Evolutionary conservation across 2,113 vertebrate species (phyloP).

Genomic region (Ctenomys sociabilis): DNA sequence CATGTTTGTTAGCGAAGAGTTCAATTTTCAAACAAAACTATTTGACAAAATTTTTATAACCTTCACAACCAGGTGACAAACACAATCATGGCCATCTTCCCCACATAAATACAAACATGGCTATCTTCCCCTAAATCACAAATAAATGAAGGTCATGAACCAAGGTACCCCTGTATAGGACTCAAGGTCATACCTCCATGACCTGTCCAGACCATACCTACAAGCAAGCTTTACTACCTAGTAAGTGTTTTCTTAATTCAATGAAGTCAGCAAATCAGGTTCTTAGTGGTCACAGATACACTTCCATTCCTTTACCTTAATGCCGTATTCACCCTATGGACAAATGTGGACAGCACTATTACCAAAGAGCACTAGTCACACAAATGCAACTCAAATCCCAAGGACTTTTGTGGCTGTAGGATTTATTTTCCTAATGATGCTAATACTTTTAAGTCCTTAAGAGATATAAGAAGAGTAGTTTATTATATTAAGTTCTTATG

Average conservation of each 20-base stretch:
- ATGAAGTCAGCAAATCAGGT: not conserved
- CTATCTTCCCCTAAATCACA: not conserved
- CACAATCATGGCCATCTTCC: not conserved
- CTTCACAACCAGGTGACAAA: not conserved
- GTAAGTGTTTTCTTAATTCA: not conserved
- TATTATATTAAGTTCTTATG: slow-evolving; percentile 1
- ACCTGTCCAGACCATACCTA: not conserved
- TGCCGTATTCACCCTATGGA: not conserved
- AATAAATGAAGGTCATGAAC: not conserved
- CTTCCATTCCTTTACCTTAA: not conserved
- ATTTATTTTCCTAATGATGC: not conserved
- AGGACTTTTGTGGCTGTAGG: not conserved
- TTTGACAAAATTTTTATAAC: not conserved
- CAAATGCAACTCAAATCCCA: not conserved
- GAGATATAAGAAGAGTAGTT: not conserved
- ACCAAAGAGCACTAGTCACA: not conserved
- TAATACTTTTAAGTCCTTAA: not conserved
- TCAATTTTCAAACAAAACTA: not conserved
- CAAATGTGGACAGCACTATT: not conserved
- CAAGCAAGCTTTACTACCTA: not conserved
- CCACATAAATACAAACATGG: not conserved
- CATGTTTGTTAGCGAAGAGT: not conserved
- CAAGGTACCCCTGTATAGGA: not conserved
- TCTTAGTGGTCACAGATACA: not conserved
- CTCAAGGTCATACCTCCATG: not conserved